A percentile compares a stretch with the other conserved stretches of the same genome.
phyloP scores from a whole-genome alignment of 2,888 invertebrate species.

The Dasypogon diadema region DNA sequence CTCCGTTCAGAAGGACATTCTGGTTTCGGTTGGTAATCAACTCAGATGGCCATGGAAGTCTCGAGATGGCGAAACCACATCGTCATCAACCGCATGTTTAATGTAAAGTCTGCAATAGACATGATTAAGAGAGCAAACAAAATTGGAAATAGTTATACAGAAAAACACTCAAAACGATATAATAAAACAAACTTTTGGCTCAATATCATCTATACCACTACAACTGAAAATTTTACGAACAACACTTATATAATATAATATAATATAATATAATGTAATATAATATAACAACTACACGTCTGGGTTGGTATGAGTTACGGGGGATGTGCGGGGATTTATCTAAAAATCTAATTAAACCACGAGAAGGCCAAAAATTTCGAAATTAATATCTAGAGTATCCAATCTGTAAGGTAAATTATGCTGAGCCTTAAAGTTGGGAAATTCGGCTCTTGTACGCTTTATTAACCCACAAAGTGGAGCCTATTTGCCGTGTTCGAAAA shows the following conservation, averaged over 20 bases:
- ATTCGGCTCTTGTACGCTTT: conserved; percentile 40
- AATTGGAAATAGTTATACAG: conserved; percentile 57
- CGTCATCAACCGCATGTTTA: conserved; percentile 59
- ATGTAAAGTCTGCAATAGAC: conserved; percentile 59
- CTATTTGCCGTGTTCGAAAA: conserved; percentile 27
- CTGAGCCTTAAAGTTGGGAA: not conserved
- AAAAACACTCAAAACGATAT: conserved; percentile 55
- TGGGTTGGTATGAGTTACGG: conserved; percentile 14
- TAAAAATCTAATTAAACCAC: conserved; percentile 20
- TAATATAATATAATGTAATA: too few relatives aligned
- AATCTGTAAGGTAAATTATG: conserved; percentile 23
- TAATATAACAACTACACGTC: conserved; percentile 16
- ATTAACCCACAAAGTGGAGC: conserved; percentile 45
- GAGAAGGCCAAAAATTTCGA: not conserved
- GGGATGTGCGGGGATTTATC: not conserved
- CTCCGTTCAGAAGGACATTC: conserved; percentile 28
- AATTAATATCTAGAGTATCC: conserved; percentile 12
- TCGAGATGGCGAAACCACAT: conserved; percentile 59
- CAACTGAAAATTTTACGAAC: conserved; percentile 39
- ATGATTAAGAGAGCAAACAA: conserved; percentile 53
- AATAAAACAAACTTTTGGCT: not conserved
- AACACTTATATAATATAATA: conserved; percentile 9
- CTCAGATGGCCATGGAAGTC: conserved; percentile 59
- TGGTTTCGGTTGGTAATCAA: conserved; percentile 43
- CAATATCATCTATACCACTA: conserved; percentile 31